Conservation (phyloP, 1,140 invertebrate genomes). For the Lepeophtheirus salmonis region DNA sequence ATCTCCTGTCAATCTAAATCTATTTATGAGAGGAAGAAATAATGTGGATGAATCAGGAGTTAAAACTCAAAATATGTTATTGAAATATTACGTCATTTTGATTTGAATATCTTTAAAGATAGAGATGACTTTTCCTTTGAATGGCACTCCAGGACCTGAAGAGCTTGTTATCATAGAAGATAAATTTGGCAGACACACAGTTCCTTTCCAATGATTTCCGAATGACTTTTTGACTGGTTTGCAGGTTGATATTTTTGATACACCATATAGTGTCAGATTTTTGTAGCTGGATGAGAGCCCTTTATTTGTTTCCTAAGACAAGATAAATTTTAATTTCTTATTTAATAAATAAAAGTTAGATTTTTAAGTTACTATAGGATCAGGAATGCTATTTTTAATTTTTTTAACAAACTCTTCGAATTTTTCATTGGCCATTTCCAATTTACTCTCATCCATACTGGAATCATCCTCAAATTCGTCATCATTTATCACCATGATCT, state of each 20-base stretch:
- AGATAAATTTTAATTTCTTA: neutral
- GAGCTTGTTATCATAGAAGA: neutral
- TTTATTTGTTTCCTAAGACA: neutral
- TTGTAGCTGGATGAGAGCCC: conserved; percentile 1
- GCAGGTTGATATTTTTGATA: neutral
- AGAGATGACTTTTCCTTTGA: neutral
- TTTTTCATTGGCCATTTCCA: neutral
- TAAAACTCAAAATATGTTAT: neutral
- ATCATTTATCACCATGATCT: neutral
- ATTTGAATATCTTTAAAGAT: neutral
- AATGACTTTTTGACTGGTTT: neutral
- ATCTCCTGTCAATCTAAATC: neutral
- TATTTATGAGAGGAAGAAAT: neutral
- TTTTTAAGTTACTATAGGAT: neutral
- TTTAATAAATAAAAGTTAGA: neutral
- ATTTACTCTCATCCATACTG: neutral
- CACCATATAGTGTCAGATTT: conserved; percentile 2
- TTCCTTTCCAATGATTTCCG: neutral
- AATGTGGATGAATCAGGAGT: neutral
- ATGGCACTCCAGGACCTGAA: conserved; percentile 9
- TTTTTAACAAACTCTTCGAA: neutral
- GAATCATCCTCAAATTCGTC: neutral
- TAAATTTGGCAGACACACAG: neutral
- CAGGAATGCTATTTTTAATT: neutral
- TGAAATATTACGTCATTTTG: neutral